Evolutionary conservation across 2,888 invertebrate genomes (phyloP).

Genomic region (Hecatera dysodea): DNA sequence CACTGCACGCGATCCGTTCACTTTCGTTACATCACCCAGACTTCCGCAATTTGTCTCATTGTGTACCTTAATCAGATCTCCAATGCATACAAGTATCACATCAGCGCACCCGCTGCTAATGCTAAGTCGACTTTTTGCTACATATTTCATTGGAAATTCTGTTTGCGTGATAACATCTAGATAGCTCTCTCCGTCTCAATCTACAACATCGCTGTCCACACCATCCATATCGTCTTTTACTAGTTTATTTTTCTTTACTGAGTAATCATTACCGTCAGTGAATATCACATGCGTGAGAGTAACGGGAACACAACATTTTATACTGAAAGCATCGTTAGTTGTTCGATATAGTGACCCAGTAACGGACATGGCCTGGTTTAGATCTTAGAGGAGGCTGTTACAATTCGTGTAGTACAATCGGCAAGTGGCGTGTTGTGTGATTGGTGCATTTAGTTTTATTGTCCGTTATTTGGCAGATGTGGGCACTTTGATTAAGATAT

Average conservation of each 20-base stretch:
- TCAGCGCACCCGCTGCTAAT: conserved; percentile 60
- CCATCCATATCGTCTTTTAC: conserved; percentile 67
- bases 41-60: conserved; percentile 75
- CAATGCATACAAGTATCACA: conserved; percentile 43
- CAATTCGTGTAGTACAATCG: conserved; percentile 66
- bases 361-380: conserved; percentile 76
- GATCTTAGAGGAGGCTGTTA: conserved; percentile 59
- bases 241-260: conserved; percentile 46
- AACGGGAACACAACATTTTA: conserved; percentile 41
- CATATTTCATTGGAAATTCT: conserved; percentile 85
- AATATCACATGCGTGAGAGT: conserved; percentile 59
- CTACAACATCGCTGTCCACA: conserved; percentile 58
- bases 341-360: conserved; percentile 75
- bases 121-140: conserved; percentile 71
- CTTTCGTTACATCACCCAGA: conserved; percentile 78
- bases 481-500: conserved; percentile 28
- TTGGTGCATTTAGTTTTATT: conserved; percentile 41
- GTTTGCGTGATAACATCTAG: conserved; percentile 76
- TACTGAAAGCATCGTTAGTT: conserved; percentile 51
- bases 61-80: conserved; percentile 73
- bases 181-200: conserved; percentile 77
- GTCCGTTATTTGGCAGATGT: conserved; percentile 50
- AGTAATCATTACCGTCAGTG: conserved; percentile 63
- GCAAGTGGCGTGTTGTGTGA: conserved; percentile 58
- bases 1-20: conserved; percentile 75